Evolutionary conservation across 1,140 invertebrate genomes (phyloP).

Genomic region (Scylla paramamosain): DNA sequence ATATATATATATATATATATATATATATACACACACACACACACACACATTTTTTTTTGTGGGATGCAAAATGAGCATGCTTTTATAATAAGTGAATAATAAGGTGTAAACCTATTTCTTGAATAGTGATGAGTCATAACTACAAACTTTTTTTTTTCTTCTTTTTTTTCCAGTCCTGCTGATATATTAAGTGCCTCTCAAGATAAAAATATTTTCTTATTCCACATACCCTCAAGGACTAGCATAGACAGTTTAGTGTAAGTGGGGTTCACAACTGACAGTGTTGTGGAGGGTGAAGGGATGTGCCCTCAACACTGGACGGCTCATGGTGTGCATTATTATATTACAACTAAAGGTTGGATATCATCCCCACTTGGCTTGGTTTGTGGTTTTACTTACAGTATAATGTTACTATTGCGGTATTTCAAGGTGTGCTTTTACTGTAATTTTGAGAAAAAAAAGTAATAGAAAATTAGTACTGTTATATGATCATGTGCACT

Average conservation of each 20-base stretch:
- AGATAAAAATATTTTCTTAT: constrained; percentile 50
- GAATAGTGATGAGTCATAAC: not conserved
- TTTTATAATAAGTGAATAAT: constrained; percentile 10
- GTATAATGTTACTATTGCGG: too few species aligned
- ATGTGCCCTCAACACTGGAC: too few species aligned
- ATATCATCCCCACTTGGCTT: too few species aligned
- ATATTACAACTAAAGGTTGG: too few species aligned
- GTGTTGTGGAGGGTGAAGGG: too few species aligned
- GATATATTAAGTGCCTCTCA: constrained; percentile 48
- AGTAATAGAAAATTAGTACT: too few species aligned
- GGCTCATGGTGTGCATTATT: too few species aligned
- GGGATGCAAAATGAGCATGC: not conserved
- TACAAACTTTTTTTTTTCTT: not conserved
- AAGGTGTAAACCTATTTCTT: not conserved
- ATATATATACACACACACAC: not conserved
- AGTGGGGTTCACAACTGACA: too few species aligned
- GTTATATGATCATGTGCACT: too few species aligned
- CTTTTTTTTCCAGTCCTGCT: not conserved
- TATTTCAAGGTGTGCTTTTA: too few species aligned
- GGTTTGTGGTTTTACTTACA: too few species aligned
- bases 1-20: not conserved
- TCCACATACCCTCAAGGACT: not conserved
- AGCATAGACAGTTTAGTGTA: constrained; percentile 9
- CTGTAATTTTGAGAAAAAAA: too few species aligned
- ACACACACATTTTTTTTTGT: not conserved